A percentile compares a stretch with the other conserved stretches of the same genome.
phyloP scores from a whole-genome alignment of 2,888 invertebrate species.

The Falcaria lacertinaria region DNA sequence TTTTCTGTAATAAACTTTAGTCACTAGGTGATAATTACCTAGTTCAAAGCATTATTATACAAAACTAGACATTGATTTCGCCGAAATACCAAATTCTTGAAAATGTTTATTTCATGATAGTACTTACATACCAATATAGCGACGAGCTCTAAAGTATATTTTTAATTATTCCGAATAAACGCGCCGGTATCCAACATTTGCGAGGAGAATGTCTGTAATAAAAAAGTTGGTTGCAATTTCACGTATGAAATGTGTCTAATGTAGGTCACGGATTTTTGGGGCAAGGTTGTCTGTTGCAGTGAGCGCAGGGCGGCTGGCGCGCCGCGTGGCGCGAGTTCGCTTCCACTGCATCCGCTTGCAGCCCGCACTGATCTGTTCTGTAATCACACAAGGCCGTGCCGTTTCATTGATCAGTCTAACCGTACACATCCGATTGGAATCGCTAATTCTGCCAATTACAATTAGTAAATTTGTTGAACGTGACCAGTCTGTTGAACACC shows the following conservation, averaged over 20 bases:
- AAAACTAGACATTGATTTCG: no score
- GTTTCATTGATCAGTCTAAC: constrained; percentile 60
- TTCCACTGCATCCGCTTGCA: constrained; percentile 67
- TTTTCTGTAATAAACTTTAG: neutral
- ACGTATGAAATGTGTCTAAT: constrained; percentile 61
- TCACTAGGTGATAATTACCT: no score
- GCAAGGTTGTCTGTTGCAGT: constrained; percentile 69
- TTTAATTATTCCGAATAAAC: constrained; percentile 11
- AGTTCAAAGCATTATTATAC: no score
- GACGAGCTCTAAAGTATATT: no score
- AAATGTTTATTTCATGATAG: no score
- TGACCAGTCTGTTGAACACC: constrained; percentile 16
- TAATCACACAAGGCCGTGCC: constrained; percentile 68
- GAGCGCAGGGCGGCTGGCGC: constrained; percentile 29
- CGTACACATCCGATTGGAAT: constrained; percentile 57
- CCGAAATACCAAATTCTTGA: no score
- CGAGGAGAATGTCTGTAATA: constrained; percentile 44
- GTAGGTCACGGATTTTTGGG: constrained; percentile 74
- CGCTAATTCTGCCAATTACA: constrained; percentile 33
- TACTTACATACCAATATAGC: no score
- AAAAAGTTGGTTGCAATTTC: constrained; percentile 69
- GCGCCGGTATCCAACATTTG: constrained; percentile 20
- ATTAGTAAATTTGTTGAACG: constrained; percentile 26
- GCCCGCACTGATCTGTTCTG: constrained; percentile 53
- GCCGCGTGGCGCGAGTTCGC: no score